Base-by-base conservation (phyloP, 2,113 vertebrate species). In the Sylvietta virens region DNA sequence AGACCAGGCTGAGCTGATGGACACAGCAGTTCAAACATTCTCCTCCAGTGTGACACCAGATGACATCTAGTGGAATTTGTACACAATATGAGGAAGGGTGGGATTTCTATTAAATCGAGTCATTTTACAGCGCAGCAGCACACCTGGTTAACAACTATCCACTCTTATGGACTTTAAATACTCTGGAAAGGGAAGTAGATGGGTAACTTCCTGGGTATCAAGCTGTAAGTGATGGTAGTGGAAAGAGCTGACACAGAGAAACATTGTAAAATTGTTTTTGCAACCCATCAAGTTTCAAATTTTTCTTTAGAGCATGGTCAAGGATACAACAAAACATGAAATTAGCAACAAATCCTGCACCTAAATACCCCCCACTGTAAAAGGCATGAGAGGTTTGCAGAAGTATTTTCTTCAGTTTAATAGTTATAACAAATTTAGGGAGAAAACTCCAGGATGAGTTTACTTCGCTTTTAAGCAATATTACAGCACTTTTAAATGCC, bases 11-110 rank as follows among this genome's bases (percentile, higher is more conserved):
- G 69, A 81, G 57, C 17, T 15, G 33, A 82, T 1, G 8, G 22
- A 37, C 27, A 11, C 5, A 2, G 9, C 4, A 17, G 9, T 6
- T 21, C 11, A 2, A 3, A 28, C 20, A 10, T 37, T 21, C 26
- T 56, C 28, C 64, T 65, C 27, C 67, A 62, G 30, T 2, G 8
- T 11, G 71, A 92, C 80, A 27, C 33, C 58, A 54, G 87, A 31
- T 28, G 95, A 96, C 95, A 92, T 37, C 95, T 97, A 93, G 92
- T 88, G 95, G 94, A 58, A 6, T 37, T 47, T 19, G 30, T 26
- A 6, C 48, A 87, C n/a, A 91, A 70, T 39, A 28, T 13, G 9
- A 57, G 13, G 7, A 78, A 91, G 20, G 10, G 2, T 12, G 16
- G 19, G 2, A 60, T 72, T 51, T 5, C 6, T 13, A 9, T 47